Base-by-base conservation (phyloP, 2,797 vertebrate genomes). In the Gambusia yucatana region DNA sequence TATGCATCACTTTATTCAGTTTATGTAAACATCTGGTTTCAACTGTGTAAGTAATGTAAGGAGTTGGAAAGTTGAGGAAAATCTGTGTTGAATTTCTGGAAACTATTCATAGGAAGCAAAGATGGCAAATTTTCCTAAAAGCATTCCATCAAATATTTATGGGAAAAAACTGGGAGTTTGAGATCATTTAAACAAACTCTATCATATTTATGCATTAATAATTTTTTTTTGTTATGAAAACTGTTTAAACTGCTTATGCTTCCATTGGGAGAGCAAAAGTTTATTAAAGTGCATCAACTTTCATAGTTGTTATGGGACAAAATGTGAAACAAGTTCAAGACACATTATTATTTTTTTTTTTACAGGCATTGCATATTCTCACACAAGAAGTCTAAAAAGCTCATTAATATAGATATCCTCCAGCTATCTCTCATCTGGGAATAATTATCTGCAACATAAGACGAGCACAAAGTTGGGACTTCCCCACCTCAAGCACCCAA, bases 381-480 rank as follows among this genome's bases (percentile, higher is more conserved):
- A 84, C 36, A 47, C 82, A 77, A 77, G n/a, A 80, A 81, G 80
- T 77, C 41, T 77, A 72, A 72, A 72, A 82, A 83, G 82, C 67
- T 39, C 43, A 73, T 79, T 81, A 89, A 90, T 88, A 91, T 61
- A 57, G 48, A 80, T 71, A 55, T 80, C 76, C 57, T 85, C 71
- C 17, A 57, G 72, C 72, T 86, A 86, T 87, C 81, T 81, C 65
- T 88, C 72, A 73, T 71, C 85, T 75, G 77, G 76, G 74, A 44
- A 70, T 30, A 63, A 44, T 61, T 61, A 75, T 75, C 73, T 52
- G 81, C 82, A 87, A 81, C 57, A 65, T 36, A 67, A 67, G n/a
- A 52, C 25, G 17, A 73, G 47, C 36, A 44, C 57, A 65, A 80
- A 73, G 73, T 59, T 78, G 83, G 76, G 55, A 70, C 67, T 70